Conservation (phyloP, 2,113 vertebrate species). For the Monarcha castaneiventris region DNA sequence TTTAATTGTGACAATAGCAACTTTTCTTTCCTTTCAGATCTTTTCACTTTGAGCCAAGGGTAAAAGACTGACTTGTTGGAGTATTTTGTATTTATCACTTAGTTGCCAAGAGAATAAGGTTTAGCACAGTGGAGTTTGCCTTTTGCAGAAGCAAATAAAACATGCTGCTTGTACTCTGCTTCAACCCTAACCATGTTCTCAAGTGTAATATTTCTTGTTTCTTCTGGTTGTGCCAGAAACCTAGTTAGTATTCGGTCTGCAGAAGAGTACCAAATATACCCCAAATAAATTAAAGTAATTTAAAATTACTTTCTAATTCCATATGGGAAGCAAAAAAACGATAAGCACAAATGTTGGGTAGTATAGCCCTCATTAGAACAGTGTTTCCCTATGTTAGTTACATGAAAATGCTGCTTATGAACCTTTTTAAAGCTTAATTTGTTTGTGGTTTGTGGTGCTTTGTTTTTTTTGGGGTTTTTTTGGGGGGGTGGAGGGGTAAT, state of each 20-base stretch:
- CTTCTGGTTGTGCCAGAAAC: neutral
- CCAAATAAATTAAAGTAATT: neutral
- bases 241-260: neutral
- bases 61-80: neutral
- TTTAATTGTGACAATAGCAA: neutral
- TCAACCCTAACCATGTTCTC: neutral
- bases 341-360: neutral
- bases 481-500: neutral
- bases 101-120: neutral
- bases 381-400: neutral
- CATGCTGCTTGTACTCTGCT: neutral
- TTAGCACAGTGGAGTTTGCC: rapidly evolving
- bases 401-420: neutral
- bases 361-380: neutral
- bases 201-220: neutral
- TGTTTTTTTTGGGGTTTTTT: rapidly evolving
- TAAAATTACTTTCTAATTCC: neutral
- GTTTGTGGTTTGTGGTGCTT: neutral
- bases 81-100: neutral
- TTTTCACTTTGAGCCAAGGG: neutral
- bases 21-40: neutral
- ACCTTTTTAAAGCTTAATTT: neutral
- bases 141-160: neutral
- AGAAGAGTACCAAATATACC: neutral
- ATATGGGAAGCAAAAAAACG: neutral